Base-by-base conservation (phyloP, 2,797 vertebrate species). In the Enteromius afrohamiltoni region DNA sequence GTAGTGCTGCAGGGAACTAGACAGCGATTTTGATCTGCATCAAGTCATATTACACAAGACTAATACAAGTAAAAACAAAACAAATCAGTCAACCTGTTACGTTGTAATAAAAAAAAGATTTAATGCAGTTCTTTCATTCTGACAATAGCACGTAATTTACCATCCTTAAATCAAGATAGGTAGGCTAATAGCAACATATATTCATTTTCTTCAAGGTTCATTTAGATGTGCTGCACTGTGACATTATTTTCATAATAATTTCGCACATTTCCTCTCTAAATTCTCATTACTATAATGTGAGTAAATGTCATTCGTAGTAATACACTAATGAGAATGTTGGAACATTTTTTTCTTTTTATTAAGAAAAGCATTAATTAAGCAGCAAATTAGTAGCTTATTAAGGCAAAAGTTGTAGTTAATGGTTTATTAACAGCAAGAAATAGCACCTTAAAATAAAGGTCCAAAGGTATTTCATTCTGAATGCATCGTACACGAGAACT, bases 11-110 rank as follows among this genome's bases (percentile, higher is more conserved):
- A 53, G 70, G 70, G 71, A 34, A 60, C 6, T 37, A 8, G 73
- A 75, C 2, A 16, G 31, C n/a, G 7, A 37, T 76, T 9, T 76
- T n/a, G 34, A 76, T 76, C 21, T n/a, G 51, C 51, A 75, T 58
- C 74, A 60, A 10, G 74, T 58, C 14, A 76, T 42, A 26, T 77
- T 60, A 77, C 74, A 26, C 13, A 23, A 60, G 74, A 77, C 74
- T 62, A 62, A 77, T 11, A 4, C 6, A 2, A 19, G 17, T 60
- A 42, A 42, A 40, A 26, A 47, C 42, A 26, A 49, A 26, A 47
- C 23, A 10, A 71, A 29, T 62, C 75, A 29, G 55, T 42, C 47
- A 7, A 58, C 73, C 51, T 4, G 42, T 19, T 40, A 76, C 17
- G n/a, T 26, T 58, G 37, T 58, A 42, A 76, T 60, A 42, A 23